Evolutionary conservation across 2,797 vertebrate species (phyloP), one percentile per base, ranked within the genome.

Genomic region (Sparus aurata): DNA sequence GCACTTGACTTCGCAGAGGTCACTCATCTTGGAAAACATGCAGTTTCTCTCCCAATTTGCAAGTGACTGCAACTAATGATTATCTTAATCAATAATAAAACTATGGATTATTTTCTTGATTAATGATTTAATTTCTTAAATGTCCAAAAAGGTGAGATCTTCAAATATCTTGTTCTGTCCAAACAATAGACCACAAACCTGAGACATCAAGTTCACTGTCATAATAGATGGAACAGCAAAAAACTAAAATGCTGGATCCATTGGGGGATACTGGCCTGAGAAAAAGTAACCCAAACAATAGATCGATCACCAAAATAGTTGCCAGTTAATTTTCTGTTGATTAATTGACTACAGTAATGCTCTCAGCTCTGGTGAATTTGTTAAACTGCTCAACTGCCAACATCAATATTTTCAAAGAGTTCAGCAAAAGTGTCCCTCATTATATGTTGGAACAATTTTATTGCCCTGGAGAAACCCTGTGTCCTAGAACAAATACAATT

Each of bases 401-500:
- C 10, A 6, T 52, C 22, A 30, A 3, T 3, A 18, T 8, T 11
- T 61, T 69, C 62, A 68, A 12, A 5, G 22, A 50, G 49, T 64
- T 73, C 50, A 77, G 54, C 45, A 69, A 74, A 83, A 17, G 9
- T 9, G 38, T 22, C 34, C 12, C 20, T 25, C 2, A 2, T 5
- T 23, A 47, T 43, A 41, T 34, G 20, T 20, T 25, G 43, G 5
- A 63, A 65, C 60, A 69, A 17, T 68, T 59, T 49, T 27, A 50
- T 72, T 4, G 34, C 34, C 22, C n/a, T 27, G 20, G 30, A 66
- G 41, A 50, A 66, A 50, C 22, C 45, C 23, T 66, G 17, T 73
- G 73, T 34, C 7, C 12, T 5, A 54, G 55, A 84, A 72, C 62
- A 68, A 73, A 76, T 50, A 62, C 43, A 85, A 59, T 16, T 16